Base-by-base conservation (phyloP, 2,113 vertebrate species). In the Siphamia tubifer region DNA sequence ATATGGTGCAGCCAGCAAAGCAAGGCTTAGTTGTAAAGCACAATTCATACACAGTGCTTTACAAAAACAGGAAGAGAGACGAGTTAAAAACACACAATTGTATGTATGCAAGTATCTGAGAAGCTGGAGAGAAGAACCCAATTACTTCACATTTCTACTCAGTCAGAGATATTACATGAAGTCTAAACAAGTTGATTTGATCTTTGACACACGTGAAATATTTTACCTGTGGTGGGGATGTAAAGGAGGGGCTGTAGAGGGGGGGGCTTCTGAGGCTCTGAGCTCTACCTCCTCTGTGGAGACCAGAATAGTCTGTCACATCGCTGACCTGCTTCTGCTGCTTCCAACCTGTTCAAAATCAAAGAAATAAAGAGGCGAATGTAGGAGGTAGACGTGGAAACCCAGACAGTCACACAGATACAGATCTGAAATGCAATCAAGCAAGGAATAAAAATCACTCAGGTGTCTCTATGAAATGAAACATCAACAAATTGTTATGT, bases 261-360 rank as follows among this genome's bases (percentile, higher is more conserved):
- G 87, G 66, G 8, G 68, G 56, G 30, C 67, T 13, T 21, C 85
- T 79, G 60, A 75, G 77, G 47, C 74, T 27, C 72, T 72, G 67
- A 65, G 45, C 3, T 21, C 88, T 86, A 19, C 77, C 87, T 82
- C 84, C 90, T 48, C 27, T 91, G 10, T 56, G 73, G 31, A 83
- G 83, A 0, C 44, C 16, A 0, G 53, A 43, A 16, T 92, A 86
- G 51, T 87, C 83, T 1, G 82, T 80, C 27, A 87, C 66, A 7
- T 94, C 88, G 1, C 89, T 96, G 81, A 93, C 88, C 65, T 95
- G 94, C 43, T 24, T 53, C 91, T 88, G 55, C 68, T 82, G 76
- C 31, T 60, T 81, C 84, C 85, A 88, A 1, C 74, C 91, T 92
- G 72, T 19, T 30, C 12, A 23, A 25, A 38, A 36, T 45, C 8